Base-by-base conservation (phyloP, 2,888 invertebrate species). In the Polymixis flavicincta region DNA sequence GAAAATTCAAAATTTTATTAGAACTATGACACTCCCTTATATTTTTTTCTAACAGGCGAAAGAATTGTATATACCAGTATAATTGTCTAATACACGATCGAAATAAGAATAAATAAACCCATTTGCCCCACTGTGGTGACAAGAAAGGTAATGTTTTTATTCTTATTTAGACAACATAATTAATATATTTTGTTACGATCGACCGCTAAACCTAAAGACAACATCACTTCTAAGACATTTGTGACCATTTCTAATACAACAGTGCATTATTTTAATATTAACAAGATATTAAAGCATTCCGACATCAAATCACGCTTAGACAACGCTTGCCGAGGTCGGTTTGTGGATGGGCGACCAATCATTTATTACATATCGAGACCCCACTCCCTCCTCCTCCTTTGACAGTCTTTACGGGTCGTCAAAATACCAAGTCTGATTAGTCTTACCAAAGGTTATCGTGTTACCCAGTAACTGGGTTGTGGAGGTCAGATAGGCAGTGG, bases 191-290 rank as follows among this genome's bases (percentile, higher is more conserved):
- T 8, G 2, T 55, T 74, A 19, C 7, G 25, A 60, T 22, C 28
- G 17, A 76, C n/a, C 48, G 42, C 32, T 59, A 54, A 48, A 25
- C 1, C 32, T 75, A 78, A 32, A 2, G 13, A 60, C 59, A 65
- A 52, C 13, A 54, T 72, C 55, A 45, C 11, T 28, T 65, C 25
- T 57, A 76, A 7, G 37, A 76, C 22, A 57, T 63, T 76, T 80
- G 86, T 86, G 84, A 79, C 84, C 75, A 63, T 45, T 79, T 61
- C 59, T 50, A 67, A 79, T 84, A 86, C 71, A 86, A 86, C 84
- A 84, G 86, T 83, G 84, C 57, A 45, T 14, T 25, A 22, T 61
- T 52, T 22, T 57, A 65, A 55, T 52, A 82, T 64, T 28, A 60
- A 76, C 68, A 65, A 82, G 76, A 79, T 32, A 25, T 22, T 45